Percentiles rank a stretch among this genome's conserved stretches.
phyloP scores from a whole-genome alignment of 2,797 vertebrate genomes.

The Catostomus latipinnis region DNA sequence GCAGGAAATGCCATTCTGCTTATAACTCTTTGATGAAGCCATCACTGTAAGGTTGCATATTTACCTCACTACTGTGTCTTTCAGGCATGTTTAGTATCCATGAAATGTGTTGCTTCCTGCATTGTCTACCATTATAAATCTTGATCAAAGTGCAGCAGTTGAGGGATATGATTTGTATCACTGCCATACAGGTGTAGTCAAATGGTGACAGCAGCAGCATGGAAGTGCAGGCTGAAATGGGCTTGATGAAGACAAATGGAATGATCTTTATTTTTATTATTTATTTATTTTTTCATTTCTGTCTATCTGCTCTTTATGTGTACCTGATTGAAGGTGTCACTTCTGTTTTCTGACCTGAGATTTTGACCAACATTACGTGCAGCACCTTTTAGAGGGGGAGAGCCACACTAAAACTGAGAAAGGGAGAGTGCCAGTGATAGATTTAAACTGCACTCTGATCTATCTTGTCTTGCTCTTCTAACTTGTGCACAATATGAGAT shows the following conservation, averaged over 20 bases:
- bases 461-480: too few relatives aligned
- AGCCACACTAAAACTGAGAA: not conserved
- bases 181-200: constrained; percentile 70
- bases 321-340: not conserved
- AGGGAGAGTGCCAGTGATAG: too few relatives aligned
- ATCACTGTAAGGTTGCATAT: constrained; percentile 27
- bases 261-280: constrained; percentile 51
- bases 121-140: constrained; percentile 58
- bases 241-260: constrained; percentile 74
- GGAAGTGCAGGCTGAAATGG: constrained; percentile 65
- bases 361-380: not conserved
- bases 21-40: constrained; percentile 34
- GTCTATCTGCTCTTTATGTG: constrained; percentile 61
- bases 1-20: constrained; percentile 19
- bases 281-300: too few relatives aligned
- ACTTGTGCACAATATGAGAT: too few relatives aligned
- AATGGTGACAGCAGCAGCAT: constrained; percentile 71
- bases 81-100: constrained; percentile 50
- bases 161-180: constrained; percentile 74
- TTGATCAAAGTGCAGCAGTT: constrained; percentile 77
- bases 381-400: not conserved
- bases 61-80: constrained; percentile 2
- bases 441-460: too few relatives aligned
- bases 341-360: not conserved
- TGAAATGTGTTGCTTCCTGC: constrained; percentile 48